These are phyloP conservation scores for Yponomeuta sedellus DNA, from an alignment of 2,888 invertebrate genomes.

Conservation along the genomic window DNA sequence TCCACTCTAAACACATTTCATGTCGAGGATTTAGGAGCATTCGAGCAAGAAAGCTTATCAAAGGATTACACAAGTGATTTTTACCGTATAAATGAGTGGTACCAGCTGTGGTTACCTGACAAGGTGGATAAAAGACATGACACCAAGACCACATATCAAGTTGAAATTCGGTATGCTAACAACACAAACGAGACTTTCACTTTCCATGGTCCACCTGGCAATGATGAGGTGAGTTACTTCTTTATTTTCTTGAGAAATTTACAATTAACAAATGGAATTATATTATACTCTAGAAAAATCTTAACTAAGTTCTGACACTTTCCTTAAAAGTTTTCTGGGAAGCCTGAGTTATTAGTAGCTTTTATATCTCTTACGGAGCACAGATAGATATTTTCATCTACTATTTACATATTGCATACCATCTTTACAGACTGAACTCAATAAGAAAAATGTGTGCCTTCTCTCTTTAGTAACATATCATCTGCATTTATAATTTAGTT, in stretches of 20 bases:
- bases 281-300: not conserved
- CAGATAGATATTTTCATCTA: too few relatives aligned
- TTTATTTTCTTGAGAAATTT: not conserved
- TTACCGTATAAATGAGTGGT: conserved; percentile 97
- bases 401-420: too few relatives aligned
- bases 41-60: conserved; percentile 85
- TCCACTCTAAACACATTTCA: conserved; percentile 96
- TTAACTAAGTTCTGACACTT: not conserved
- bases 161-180: conserved; percentile 95
- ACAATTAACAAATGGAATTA: too few relatives aligned
- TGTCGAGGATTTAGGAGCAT: conserved; percentile 90
- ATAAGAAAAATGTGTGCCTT: too few relatives aligned
- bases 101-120: conserved; percentile 93
- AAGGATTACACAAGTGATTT: conserved; percentile 93
- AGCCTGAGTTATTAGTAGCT: not conserved
- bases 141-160: conserved; percentile 93
- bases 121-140: conserved; percentile 88
- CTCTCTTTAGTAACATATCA: too few relatives aligned
- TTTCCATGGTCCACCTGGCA: conserved; percentile 95
- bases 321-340: not conserved
- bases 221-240: conserved; percentile 81
- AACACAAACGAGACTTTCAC: conserved; percentile 97
- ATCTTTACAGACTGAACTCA: too few relatives aligned
- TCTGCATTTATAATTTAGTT: too few relatives aligned
- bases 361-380: not conserved